Base-by-base conservation (phyloP, 2,113 vertebrate genomes). In the Sceloporus undulatus region DNA sequence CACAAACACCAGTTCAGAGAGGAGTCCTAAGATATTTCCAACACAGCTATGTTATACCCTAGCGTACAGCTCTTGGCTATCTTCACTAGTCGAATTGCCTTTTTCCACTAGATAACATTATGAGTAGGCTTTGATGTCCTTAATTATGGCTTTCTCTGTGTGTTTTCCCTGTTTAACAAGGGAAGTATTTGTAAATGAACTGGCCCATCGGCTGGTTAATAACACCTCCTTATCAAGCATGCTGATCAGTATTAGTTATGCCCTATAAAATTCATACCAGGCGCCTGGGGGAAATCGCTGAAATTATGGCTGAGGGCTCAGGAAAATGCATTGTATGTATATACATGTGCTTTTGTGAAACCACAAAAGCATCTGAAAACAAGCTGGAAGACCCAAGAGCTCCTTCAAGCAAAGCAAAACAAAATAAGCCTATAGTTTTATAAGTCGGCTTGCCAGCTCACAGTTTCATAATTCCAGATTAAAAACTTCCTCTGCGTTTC, bases 171-270 rank as follows among this genome's bases (percentile, higher is more conserved):
- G 88, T 91, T 95, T 96, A 93, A 94, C 86, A 93, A 87, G 92
- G 86, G 92, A 95, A 94, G 88, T 88, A 71, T 84, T 81, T 94
- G 85, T 91, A 90, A 92, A 91, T 93, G 92, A 94, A 92, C 91
- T 90, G 93, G 94, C 90, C 95, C 91, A 86, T 94, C 92, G 92
- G 95, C 83, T 89, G 84, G 89, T 83, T 90, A 94, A 94, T 96
- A 94, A 94, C 66, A 7, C 89, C 83, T 42, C 91, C 94, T 94
- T 95, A 93, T 96, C 94, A 62, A 7, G 90, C 90, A 92, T 95
- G 91, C 94, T 97, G 93, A 94, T 96, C 95, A 88, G 92, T 92
- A 92, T 96, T 95, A 96, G 96, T 96, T 94, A 92, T 91, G 91
- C 91, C 86, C 94, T 93, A 90, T 95, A 95, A 97, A 96, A 90